These are phyloP conservation scores for Cladopsammia gracilis DNA, from an alignment of 64 coral and sea anemone species.

Conservation along the genomic window DNA sequence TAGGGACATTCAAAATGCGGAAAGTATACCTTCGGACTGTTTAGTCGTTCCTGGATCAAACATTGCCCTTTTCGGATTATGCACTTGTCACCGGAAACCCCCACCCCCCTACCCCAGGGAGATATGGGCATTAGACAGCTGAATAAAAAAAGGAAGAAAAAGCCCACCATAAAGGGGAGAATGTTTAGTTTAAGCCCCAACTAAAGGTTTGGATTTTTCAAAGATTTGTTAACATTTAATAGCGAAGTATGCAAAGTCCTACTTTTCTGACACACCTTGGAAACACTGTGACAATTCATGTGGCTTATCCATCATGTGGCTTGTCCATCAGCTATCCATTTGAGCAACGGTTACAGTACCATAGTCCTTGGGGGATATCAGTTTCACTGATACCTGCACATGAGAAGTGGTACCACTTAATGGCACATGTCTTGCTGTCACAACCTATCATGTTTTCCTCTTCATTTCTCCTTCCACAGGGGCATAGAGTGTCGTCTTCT, in stretches of 20 bases:
- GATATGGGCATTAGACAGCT: conserved; percentile 1
- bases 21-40: too few relatives aligned
- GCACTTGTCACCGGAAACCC: too few relatives aligned
- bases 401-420: conserved; percentile 64
- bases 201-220: conserved; percentile 33
- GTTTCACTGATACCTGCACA: conserved; percentile 31
- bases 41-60: too few relatives aligned
- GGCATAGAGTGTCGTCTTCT: conserved; percentile 51
- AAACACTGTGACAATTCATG: conserved; percentile 42
- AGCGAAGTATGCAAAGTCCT: conserved; percentile 15
- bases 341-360: conserved; percentile 40
- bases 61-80: too few relatives aligned
- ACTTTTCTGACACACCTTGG: conserved; percentile 23
- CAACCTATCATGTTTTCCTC: conserved; percentile 59
- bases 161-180: conserved; percentile 9
- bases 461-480: conserved; percentile 30
- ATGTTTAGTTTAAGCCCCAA: background rate
- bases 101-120: too few relatives aligned
- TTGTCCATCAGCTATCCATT: conserved; percentile 16
- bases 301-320: conserved; percentile 27
- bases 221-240: conserved; percentile 19
- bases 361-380: conserved; percentile 20
- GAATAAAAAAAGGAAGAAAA: conserved; percentile 15
- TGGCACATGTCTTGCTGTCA: conserved; percentile 48
- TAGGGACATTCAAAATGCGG: too few relatives aligned